Base-by-base conservation (phyloP, 37 sponge, comb jelly and placozoan genomes). In the Halichondria panicea region DNA sequence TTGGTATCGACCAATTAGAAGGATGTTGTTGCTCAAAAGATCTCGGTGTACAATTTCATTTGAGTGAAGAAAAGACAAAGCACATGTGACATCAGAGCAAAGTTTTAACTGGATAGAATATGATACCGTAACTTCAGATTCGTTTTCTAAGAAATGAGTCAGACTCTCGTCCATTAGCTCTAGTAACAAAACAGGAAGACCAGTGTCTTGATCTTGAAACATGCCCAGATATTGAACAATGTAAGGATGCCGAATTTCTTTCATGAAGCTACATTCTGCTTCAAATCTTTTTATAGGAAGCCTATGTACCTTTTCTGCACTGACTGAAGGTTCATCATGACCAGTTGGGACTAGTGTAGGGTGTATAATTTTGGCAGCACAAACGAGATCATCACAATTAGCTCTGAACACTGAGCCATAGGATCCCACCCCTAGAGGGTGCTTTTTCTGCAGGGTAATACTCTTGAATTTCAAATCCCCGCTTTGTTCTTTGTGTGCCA, bases 81-180 rank as follows among this genome's bases (percentile, higher is more conserved):
- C 82, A 40, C 64, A 45, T 15, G 57, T 54, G 15, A 82, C 39
- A 19, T 82, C 82, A 61, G 73, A 75, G 54, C 67, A 56, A 31
- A 82, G n/a, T 48, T 82, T 46, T 15, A 82, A 55, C 42, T 73
- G 66, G 3, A 37, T 68, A 32, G 46, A 52, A 24, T 52, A 41
- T 11, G 77, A 64, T 22, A 84, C 33, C 8, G 70, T 59, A 9
- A 31, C 35, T 1, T 68, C 37, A 0, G 59, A 50, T n/a, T n/a
- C n/a, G 11, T 35, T n/a, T 38, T 76, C 64, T 18, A 84, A 50
- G 55, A 76, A 84, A 21, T 46, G 42, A 34, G 84, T 84, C 31
- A 84, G 40, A 60, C 69, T 84, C 60, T 84, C 84, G 36, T 84
- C 71, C 71, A 84, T 84, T 24, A 68, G 63, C 62, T 84, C 84